Evolutionary conservation across 2,113 vertebrate species (phyloP).

Genomic region (Psophia crepitans): DNA sequence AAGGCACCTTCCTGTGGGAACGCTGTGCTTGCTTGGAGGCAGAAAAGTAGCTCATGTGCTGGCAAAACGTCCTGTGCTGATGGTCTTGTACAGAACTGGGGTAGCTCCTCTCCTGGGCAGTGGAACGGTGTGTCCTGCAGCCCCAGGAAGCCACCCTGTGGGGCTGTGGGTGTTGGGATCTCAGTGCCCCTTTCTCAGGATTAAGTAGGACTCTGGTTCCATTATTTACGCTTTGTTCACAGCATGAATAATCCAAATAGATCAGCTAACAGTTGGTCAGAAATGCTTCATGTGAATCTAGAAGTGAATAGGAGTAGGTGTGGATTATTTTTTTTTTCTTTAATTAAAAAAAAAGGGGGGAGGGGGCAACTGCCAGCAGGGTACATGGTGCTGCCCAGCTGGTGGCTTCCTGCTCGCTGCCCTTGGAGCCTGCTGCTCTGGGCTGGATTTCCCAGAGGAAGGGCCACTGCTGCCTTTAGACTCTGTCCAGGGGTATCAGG

Average conservation of each 20-base stretch:
- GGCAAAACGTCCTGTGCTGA: not conserved
- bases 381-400: not conserved
- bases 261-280: not conserved
- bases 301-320: not conserved
- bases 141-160: not conserved
- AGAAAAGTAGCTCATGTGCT: not conserved
- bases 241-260: not conserved
- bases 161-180: not conserved
- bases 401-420: not conserved
- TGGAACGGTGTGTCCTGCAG: not conserved
- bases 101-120: not conserved
- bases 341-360: not conserved
- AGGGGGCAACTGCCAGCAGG: fast-evolving
- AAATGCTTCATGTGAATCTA: not conserved
- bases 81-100: not conserved
- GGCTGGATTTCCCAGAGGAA: not conserved
- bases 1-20: not conserved
- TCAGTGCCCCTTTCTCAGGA: not conserved
- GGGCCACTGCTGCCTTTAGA: not conserved
- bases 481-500: not conserved
- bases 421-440: not conserved
- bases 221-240: not conserved
- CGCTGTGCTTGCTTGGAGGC: not conserved
- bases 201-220: not conserved
- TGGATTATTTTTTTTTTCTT: not conserved